Conservation (phyloP, 2,888 invertebrate genomes). For the Synanthedon andrenaeformis region DNA sequence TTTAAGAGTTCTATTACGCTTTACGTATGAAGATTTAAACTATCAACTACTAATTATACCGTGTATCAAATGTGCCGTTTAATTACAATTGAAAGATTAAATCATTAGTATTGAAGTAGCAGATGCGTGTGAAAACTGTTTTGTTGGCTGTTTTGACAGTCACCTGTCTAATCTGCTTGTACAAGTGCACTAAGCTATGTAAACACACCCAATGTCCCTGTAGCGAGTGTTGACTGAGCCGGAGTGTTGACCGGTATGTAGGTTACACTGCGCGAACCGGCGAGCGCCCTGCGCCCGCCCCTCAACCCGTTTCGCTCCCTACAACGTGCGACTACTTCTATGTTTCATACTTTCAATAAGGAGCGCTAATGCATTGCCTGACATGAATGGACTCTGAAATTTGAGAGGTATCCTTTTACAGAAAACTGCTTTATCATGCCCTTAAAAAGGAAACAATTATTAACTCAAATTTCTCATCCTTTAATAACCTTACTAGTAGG, state of each 20-base stretch:
- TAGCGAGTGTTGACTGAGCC: constrained; percentile 70
- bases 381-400: too few relatives aligned
- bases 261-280: constrained; percentile 63
- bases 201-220: constrained; percentile 65
- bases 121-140: not conserved
- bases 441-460: too few relatives aligned
- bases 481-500: too few relatives aligned
- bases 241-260: constrained; percentile 71
- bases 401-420: too few relatives aligned
- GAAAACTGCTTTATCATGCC: too few relatives aligned
- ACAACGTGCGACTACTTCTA: constrained; percentile 52
- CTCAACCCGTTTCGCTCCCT: constrained; percentile 16
- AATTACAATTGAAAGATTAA: too few relatives aligned
- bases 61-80: too few relatives aligned
- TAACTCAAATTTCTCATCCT: too few relatives aligned
- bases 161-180: constrained; percentile 14
- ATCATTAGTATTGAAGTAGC: not conserved
- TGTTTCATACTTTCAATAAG: constrained; percentile 55
- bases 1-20: too few relatives aligned
- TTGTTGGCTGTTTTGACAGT: not conserved
- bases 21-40: too few relatives aligned
- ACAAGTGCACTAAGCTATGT: constrained; percentile 36
- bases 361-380: constrained; percentile 36
- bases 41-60: too few relatives aligned
- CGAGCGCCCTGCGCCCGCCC: constrained; percentile 24